phyloP scores from a whole-genome alignment of 2,797 vertebrate species.

The Tokudaia tokunoshimensis region DNA sequence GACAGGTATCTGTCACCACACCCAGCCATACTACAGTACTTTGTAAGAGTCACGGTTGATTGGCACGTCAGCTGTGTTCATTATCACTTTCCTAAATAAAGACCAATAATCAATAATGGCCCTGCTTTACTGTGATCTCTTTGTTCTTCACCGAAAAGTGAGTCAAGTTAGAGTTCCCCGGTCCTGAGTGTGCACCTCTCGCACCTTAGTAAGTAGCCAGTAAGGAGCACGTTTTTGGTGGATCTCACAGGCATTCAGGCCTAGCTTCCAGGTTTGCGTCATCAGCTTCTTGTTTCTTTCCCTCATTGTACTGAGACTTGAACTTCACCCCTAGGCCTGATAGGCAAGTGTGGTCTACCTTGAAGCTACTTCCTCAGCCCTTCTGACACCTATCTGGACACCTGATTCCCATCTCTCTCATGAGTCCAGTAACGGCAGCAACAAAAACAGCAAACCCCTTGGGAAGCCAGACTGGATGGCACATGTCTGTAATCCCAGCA shows the following conservation, averaged over 20 bases:
- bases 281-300: not conserved
- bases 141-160: not conserved
- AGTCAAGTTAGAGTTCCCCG: not conserved
- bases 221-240: not conserved
- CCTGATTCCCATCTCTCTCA: not conserved
- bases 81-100: slow-evolving; percentile 2
- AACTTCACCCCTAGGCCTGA: not conserved
- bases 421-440: not conserved
- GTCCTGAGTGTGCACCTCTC: not conserved
- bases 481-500: not conserved
- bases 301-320: not conserved
- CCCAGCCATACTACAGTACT: not conserved
- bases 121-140: not conserved
- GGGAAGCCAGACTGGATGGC: not conserved
- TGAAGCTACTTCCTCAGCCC: not conserved
- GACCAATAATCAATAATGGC: not conserved
- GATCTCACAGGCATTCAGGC: not conserved
- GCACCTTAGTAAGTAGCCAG: not conserved
- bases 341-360: not conserved
- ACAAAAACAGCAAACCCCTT: not conserved
- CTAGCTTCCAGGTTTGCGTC: not conserved
- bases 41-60: not conserved
- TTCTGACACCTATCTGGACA: not conserved
- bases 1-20: not conserved
- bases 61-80: not conserved